These are phyloP conservation scores for Lasioglossum malachurum DNA, from an alignment of 2,888 invertebrate species.

Conservation along the genomic window DNA sequence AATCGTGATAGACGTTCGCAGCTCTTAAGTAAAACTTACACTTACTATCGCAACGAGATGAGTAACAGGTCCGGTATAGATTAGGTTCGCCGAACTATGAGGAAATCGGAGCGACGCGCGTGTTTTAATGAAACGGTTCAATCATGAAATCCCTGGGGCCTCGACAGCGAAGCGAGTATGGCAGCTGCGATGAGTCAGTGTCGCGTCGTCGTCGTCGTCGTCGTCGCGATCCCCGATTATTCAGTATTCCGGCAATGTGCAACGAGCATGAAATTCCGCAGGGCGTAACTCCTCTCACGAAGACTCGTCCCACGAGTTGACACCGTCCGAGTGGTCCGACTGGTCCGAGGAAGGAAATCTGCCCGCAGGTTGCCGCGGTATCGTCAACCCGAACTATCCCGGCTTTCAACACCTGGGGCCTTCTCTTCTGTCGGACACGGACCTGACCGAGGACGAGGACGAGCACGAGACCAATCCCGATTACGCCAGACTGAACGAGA, in stretches of 20 bases:
- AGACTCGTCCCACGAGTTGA: slow-evolving; percentile 73
- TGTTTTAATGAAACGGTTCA: slow-evolving; percentile 33
- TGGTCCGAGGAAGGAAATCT: slow-evolving; percentile 83
- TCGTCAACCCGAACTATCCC: slow-evolving; percentile 94
- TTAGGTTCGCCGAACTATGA: background rate
- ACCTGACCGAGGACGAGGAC: slow-evolving; percentile 85
- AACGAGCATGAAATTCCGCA: slow-evolving; percentile 64
- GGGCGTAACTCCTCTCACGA: slow-evolving; percentile 74
- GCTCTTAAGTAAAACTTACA: no score
- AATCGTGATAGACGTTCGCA: no score
- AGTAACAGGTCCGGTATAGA: background rate
- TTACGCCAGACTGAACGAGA: slow-evolving; percentile 86
- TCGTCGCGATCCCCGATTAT: slow-evolving; percentile 45
- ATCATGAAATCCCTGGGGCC: slow-evolving; percentile 25
- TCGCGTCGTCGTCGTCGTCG: slow-evolving; percentile 13
- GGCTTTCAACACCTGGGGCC: slow-evolving; percentile 92
- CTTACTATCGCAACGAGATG: background rate
- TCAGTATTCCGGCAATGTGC: slow-evolving; percentile 56
- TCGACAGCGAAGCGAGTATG: background rate
- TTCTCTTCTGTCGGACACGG: slow-evolving; percentile 84
- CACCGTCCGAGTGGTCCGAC: slow-evolving; percentile 81
- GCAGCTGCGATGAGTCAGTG: slow-evolving; percentile 61
- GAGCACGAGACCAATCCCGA: slow-evolving; percentile 85
- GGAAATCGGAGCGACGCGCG: background rate
- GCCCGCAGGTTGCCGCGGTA: slow-evolving; percentile 87